These are phyloP conservation scores for Meta bourneti DNA, from an alignment of 2,888 invertebrate genomes.

Conservation along the genomic window DNA sequence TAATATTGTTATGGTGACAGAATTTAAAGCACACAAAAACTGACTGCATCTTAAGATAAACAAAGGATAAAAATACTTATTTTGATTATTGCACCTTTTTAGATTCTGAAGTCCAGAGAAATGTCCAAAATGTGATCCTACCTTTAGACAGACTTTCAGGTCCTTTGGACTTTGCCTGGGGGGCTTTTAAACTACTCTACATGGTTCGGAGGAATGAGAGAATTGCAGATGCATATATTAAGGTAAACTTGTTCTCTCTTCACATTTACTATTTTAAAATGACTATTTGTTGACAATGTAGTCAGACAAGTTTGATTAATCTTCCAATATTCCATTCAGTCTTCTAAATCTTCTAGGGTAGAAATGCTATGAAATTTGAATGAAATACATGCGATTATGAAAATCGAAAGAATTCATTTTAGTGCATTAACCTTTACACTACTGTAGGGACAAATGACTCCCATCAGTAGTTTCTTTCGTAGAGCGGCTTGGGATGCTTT, in stretches of 20 bases:
- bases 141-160: slow-evolving; percentile 88
- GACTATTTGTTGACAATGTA: neutral
- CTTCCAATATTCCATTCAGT: neutral
- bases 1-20: no score
- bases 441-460: no score
- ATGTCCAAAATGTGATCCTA: slow-evolving; percentile 87
- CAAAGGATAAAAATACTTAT: no score
- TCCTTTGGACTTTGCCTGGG: slow-evolving; percentile 91
- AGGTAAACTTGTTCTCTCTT: slow-evolving; percentile 77
- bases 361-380: neutral
- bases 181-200: slow-evolving; percentile 91
- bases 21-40: no score
- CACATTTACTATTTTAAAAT: neutral
- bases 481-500: no score
- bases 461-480: no score
- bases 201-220: slow-evolving; percentile 84
- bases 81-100: slow-evolving; percentile 24
- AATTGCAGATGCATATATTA: slow-evolving; percentile 79
- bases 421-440: no score
- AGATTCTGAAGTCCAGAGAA: slow-evolving; percentile 81
- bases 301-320: neutral
- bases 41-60: no score
- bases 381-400: neutral
- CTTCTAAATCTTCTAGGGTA: neutral
- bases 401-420: neutral